A percentile compares a stretch with the other conserved stretches of the same genome.
These are phyloP conservation scores for Mormoops blainvillei DNA, from an alignment of 2,113 vertebrate genomes.

Conservation along the genomic window DNA sequence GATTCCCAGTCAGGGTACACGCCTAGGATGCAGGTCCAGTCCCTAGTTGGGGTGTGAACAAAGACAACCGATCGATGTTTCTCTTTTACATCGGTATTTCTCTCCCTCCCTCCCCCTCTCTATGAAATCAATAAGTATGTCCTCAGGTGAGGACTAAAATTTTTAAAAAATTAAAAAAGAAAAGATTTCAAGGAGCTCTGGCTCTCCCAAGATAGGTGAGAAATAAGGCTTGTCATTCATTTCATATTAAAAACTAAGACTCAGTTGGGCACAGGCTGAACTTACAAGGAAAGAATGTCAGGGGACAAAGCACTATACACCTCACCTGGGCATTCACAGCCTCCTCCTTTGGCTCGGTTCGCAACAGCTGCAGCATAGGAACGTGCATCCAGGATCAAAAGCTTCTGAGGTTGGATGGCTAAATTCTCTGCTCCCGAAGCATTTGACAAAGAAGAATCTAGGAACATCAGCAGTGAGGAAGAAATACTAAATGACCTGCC, in stretches of 20 bases:
- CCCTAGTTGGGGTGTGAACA: too few relatives aligned
- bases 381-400: slow-evolving; percentile 94
- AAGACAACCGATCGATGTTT: too few relatives aligned
- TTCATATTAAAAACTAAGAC: background rate
- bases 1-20: too few relatives aligned
- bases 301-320: background rate
- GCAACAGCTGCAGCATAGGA: slow-evolving; percentile 97
- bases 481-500: background rate
- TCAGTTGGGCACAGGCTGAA: background rate
- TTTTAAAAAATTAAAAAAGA: too few relatives aligned
- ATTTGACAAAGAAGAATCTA: slow-evolving; percentile 93
- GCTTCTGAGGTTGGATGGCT: slow-evolving; percentile 90
- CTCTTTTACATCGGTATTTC: too few relatives aligned
- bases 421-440: slow-evolving; percentile 89
- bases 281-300: background rate
- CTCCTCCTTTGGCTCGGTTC: slow-evolving; percentile 97
- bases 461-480: background rate
- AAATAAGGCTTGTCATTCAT: background rate
- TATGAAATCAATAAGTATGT: too few relatives aligned
- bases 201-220: background rate
- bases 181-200: background rate
- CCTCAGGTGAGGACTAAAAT: too few relatives aligned
- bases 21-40: too few relatives aligned
- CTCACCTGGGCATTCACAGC: slow-evolving; percentile 97
- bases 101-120: too few relatives aligned